phyloP scores from a whole-genome alignment of 1,140 invertebrate species.

The Chymomyza costata region DNA sequence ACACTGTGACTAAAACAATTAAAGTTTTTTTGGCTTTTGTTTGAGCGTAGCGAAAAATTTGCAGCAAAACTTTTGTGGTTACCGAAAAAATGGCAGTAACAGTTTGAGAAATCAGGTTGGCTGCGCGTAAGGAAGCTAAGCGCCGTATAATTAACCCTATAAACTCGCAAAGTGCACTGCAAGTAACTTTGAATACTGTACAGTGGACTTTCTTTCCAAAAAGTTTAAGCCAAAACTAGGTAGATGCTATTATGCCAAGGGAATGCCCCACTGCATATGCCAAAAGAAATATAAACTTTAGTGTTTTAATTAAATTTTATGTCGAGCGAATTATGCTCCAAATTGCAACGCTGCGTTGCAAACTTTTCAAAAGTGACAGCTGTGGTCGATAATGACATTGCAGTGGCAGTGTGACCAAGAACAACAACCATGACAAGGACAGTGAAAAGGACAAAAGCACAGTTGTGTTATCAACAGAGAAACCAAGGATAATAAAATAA shows the following conservation, averaged over 20 bases:
- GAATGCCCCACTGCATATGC: no score
- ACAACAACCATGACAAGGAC: no score
- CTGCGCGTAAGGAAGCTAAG: neutral
- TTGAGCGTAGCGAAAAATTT: constrained; percentile 69
- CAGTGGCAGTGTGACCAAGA: no score
- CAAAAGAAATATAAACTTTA: constrained; percentile 72
- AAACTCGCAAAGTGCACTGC: constrained; percentile 42
- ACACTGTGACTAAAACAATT: constrained; percentile 55
- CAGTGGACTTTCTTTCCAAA: no score
- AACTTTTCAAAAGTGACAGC: constrained; percentile 71
- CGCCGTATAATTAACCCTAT: constrained; percentile 67
- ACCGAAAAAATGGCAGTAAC: constrained; percentile 39
- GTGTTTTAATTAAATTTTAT: constrained; percentile 72
- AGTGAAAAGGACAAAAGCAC: no score
- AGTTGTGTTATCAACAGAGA: no score
- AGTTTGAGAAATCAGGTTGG: neutral
- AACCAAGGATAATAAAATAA: no score
- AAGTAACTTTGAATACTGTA: no score
- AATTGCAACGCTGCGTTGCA: constrained; percentile 29
- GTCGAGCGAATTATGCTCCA: constrained; percentile 49
- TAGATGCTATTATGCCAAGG: no score
- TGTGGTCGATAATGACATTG: no score
- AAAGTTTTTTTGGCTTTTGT: constrained; percentile 72
- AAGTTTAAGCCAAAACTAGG: no score
- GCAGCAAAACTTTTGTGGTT: constrained; percentile 69